phyloP scores from a whole-genome alignment of 2,888 invertebrate species.

The Iphiclides podalirius region DNA sequence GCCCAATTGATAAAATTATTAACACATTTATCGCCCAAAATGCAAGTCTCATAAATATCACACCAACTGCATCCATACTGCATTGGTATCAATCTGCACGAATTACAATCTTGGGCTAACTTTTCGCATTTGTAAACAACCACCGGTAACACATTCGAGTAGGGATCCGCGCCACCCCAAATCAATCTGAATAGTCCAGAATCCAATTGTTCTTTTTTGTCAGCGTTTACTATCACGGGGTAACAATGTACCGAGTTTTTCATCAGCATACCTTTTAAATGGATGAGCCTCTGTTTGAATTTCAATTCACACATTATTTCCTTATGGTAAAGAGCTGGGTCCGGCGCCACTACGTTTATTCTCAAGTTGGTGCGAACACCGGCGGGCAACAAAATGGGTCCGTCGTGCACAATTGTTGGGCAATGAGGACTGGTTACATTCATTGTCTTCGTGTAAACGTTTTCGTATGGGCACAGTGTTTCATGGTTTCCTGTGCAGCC shows the following conservation, averaged over 20 bases:
- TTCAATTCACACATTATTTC: slow-evolving; percentile 42
- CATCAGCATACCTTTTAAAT: slow-evolving; percentile 39
- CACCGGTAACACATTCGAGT: slow-evolving; percentile 40
- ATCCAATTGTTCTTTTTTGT: slow-evolving; percentile 25
- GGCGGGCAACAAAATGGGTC: slow-evolving; percentile 38
- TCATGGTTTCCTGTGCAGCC: slow-evolving; percentile 41
- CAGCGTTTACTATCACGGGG: slow-evolving; percentile 31
- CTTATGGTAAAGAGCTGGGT: slow-evolving; percentile 40
- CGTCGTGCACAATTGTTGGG: slow-evolving; percentile 38
- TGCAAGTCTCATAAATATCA: slow-evolving; percentile 25
- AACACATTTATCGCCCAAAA: slow-evolving; percentile 30
- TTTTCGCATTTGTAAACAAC: slow-evolving; percentile 39
- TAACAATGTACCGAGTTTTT: slow-evolving; percentile 40
- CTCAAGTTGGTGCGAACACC: slow-evolving; percentile 36
- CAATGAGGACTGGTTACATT: slow-evolving; percentile 28
- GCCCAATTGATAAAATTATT: slow-evolving; percentile 34
- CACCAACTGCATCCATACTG: slow-evolving; percentile 34
- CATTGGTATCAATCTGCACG: slow-evolving; percentile 25
- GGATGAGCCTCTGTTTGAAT: slow-evolving; percentile 31
- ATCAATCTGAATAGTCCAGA: slow-evolving; percentile 34
- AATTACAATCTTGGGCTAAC: slow-evolving; percentile 28
- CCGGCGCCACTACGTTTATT: slow-evolving; percentile 39
- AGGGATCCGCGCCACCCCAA: slow-evolving; percentile 40
- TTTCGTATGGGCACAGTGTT: slow-evolving; percentile 32
- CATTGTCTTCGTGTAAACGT: slow-evolving; percentile 1